A percentile compares a stretch with the other conserved stretches of the same genome.
Conservation (phyloP, 2,888 invertebrate genomes). For the Brachylomia viminalis region DNA sequence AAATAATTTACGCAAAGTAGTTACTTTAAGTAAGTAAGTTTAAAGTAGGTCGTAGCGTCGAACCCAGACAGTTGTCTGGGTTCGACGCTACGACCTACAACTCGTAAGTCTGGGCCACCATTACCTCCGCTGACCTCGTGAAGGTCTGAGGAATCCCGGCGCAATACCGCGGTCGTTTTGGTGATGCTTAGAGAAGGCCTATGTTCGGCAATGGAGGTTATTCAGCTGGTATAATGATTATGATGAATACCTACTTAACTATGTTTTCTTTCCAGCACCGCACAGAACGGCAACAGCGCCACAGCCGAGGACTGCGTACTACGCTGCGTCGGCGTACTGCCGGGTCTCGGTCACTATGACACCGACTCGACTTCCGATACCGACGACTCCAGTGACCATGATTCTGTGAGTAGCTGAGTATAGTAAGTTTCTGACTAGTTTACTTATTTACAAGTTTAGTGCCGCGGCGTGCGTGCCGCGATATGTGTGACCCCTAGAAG, state of each 20-base stretch:
- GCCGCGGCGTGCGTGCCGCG: too few species aligned
- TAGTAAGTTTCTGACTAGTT: slow-evolving; percentile 40
- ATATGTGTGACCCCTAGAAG: too few species aligned
- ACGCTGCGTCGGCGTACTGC: slow-evolving; percentile 94
- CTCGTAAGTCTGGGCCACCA: not conserved
- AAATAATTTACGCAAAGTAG: too few species aligned
- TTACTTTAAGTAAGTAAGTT: too few species aligned
- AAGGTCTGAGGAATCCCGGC: too few species aligned
- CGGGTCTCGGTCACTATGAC: slow-evolving; percentile 94
- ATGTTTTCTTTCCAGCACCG: not conserved
- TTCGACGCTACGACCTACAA: too few species aligned
- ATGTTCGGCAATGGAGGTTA: too few species aligned
- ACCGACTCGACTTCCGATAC: slow-evolving; percentile 93
- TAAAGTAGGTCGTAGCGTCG: too few species aligned
- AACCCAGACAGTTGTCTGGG: too few species aligned
- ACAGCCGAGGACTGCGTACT: slow-evolving; percentile 78
- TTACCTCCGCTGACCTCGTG: too few species aligned
- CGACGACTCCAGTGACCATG: slow-evolving; percentile 92
- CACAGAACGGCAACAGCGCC: slow-evolving; percentile 29
- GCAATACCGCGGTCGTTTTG: too few species aligned
- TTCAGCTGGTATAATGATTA: not conserved
- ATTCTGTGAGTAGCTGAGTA: slow-evolving; percentile 71
- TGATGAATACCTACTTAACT: not conserved
- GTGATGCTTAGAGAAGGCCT: too few species aligned
- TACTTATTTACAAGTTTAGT: not conserved